Percentiles rank a stretch among this genome's conserved stretches.
Evolutionary conservation across 2,888 invertebrate genomes (phyloP).

Genomic region (Opisthograptis luteolata): DNA sequence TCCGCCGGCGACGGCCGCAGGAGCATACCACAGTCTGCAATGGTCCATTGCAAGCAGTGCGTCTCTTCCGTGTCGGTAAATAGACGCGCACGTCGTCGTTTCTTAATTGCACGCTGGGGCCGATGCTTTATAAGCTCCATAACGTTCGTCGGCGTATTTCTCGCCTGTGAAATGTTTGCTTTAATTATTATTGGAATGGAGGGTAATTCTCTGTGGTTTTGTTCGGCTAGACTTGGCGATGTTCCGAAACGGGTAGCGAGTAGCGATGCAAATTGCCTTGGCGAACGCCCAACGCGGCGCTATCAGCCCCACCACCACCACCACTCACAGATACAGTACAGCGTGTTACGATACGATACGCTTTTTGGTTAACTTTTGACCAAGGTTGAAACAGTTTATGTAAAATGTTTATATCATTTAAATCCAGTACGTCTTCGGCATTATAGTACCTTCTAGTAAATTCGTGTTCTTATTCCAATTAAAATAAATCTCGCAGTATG

Average conservation of each 20-base stretch:
- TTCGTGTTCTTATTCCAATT: too few relatives aligned
- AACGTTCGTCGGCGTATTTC: slow-evolving; percentile 78
- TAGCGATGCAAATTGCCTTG: slow-evolving; percentile 84
- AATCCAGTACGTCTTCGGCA: too few relatives aligned
- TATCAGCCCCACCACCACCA: slow-evolving; percentile 58
- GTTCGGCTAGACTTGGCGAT: slow-evolving; percentile 85
- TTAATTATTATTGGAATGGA: slow-evolving; percentile 85
- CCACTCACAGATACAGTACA: slow-evolving; percentile 48
- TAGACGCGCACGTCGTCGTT: slow-evolving; percentile 78
- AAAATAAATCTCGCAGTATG: too few relatives aligned
- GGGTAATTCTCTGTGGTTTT: slow-evolving; percentile 84
- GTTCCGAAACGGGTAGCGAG: slow-evolving; percentile 84
- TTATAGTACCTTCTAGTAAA: too few relatives aligned
- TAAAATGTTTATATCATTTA: too few relatives aligned
- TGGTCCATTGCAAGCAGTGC: slow-evolving; percentile 78
- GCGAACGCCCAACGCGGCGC: slow-evolving; percentile 82
- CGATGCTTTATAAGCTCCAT: slow-evolving; percentile 83
- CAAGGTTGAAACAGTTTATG: too few relatives aligned
- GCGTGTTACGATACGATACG: slow-evolving; percentile 58
- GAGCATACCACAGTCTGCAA: slow-evolving; percentile 68
- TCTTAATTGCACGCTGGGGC: slow-evolving; percentile 81
- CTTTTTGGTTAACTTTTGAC: slow-evolving; percentile 66
- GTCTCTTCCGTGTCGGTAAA: slow-evolving; percentile 82
- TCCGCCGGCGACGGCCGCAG: slow-evolving; percentile 48
- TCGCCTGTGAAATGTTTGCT: slow-evolving; percentile 82